A percentile compares a stretch with the other conserved stretches of the same genome.
These are phyloP conservation scores for Habrosyne pyritoides DNA, from an alignment of 2,888 invertebrate species.

Conservation along the genomic window DNA sequence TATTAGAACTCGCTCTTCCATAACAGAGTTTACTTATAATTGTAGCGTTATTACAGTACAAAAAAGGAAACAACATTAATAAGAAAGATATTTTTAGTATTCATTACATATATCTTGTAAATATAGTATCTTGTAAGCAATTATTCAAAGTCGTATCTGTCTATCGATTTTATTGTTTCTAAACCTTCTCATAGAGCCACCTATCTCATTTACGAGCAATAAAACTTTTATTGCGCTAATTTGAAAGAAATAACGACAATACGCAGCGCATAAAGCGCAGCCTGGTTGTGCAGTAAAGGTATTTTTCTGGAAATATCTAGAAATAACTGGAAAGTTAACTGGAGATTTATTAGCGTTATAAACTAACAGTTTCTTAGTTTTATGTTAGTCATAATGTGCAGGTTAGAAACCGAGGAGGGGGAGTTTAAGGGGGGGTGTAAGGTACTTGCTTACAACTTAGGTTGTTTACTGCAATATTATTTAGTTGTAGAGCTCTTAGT, in stretches of 20 bases:
- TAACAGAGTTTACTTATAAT: too few relatives aligned
- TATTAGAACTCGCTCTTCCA: too few relatives aligned
- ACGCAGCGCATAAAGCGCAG: constrained; percentile 39
- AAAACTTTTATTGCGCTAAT: constrained; percentile 63
- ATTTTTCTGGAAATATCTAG: constrained; percentile 47
- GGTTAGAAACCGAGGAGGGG: constrained; percentile 26
- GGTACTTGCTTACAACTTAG: background rate
- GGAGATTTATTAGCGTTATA: constrained; percentile 65
- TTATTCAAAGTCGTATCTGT: constrained; percentile 20
- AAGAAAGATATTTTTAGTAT: background rate
- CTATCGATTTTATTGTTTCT: constrained; percentile 21
- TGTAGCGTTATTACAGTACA: too few relatives aligned
- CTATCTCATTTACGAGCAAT: constrained; percentile 53
- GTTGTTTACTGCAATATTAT: background rate
- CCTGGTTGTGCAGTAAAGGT: constrained; percentile 31
- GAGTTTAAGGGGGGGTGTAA: background rate
- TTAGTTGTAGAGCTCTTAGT: too few relatives aligned
- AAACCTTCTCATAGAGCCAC: constrained; percentile 19
- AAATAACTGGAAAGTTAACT: constrained; percentile 51
- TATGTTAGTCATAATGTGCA: constrained; percentile 62
- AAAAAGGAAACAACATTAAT: too few relatives aligned
- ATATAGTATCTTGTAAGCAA: background rate
- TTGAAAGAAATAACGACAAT: constrained; percentile 51
- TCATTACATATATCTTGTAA: too few relatives aligned
- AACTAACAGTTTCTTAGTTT: constrained; percentile 62